phyloP scores from a whole-genome alignment of 2,797 vertebrate genomes.

The Lutjanus campechanus region DNA sequence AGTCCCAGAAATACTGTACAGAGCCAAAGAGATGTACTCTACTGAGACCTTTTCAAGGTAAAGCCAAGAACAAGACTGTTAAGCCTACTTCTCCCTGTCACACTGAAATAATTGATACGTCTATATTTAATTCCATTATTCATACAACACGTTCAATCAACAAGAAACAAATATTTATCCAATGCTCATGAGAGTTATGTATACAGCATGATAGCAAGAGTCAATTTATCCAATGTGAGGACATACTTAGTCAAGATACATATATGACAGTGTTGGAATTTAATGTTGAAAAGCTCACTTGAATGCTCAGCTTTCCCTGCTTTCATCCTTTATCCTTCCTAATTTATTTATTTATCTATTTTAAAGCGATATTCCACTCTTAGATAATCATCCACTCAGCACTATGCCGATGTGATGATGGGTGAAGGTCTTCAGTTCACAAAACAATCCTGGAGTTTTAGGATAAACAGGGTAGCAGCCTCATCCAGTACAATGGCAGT shows the following conservation, averaged over 20 bases:
- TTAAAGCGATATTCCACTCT: too few relatives aligned
- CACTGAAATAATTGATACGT: background rate
- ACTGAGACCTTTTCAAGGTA: slow-evolving; percentile 47
- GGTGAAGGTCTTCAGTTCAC: too few relatives aligned
- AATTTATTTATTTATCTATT: background rate
- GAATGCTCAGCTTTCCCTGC: background rate
- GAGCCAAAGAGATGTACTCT: slow-evolving; percentile 22
- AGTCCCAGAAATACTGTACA: slow-evolving; percentile 45
- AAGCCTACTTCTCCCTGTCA: slow-evolving; percentile 18
- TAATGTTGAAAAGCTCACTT: background rate
- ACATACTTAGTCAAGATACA: too few relatives aligned
- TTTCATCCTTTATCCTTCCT: background rate
- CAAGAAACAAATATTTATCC: background rate
- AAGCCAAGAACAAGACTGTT: slow-evolving; percentile 20
- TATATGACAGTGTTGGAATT: background rate
- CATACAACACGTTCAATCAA: background rate
- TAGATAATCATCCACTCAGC: too few relatives aligned
- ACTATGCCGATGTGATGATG: too few relatives aligned
- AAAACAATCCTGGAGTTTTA: too few relatives aligned
- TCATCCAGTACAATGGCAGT: too few relatives aligned
- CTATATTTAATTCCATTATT: background rate
- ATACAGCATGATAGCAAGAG: background rate
- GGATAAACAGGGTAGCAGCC: too few relatives aligned
- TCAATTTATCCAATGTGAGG: background rate
- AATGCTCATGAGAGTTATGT: background rate